These are phyloP conservation scores for Melopsittacus undulatus DNA, from an alignment of 2,797 vertebrate species.

Conservation along the genomic window DNA sequence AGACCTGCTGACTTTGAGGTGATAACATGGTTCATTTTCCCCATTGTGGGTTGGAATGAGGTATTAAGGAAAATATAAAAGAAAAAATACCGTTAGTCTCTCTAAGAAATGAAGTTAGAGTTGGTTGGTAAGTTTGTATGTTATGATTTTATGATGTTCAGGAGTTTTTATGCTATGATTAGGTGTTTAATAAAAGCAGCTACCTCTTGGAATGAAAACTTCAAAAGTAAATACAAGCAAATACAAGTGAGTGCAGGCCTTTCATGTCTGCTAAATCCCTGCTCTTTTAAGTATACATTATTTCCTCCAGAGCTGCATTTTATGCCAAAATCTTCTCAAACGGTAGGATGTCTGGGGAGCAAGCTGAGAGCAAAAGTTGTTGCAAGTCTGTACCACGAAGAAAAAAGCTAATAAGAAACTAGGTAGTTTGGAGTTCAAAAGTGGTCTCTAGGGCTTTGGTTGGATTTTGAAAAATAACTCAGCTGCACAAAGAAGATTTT, in stretches of 20 bases:
- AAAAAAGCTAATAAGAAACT: background rate
- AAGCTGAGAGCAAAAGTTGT: background rate
- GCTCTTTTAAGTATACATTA: background rate
- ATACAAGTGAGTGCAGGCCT: background rate
- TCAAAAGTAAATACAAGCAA: background rate
- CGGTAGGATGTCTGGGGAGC: background rate
- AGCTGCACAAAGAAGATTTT: background rate
- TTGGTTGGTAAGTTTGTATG: background rate
- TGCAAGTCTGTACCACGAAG: background rate
- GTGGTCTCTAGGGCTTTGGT: background rate
- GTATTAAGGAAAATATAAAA: background rate
- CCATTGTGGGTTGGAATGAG: background rate
- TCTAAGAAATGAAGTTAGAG: background rate
- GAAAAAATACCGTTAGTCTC: background rate
- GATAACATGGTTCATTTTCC: background rate
- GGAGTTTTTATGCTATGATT: background rate
- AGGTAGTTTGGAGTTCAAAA: background rate
- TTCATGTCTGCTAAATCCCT: background rate
- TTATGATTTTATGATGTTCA: background rate
- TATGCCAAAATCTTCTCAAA: background rate
- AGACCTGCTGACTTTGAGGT: background rate
- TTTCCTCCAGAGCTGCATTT: background rate
- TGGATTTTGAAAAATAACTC: constrained; percentile 6
- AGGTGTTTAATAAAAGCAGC: background rate
- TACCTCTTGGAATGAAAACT: background rate